Percentiles rank a stretch among this genome's conserved stretches.
These are phyloP conservation scores for Leucophenga montana DNA, from an alignment of 2,888 invertebrate species.

Conservation along the genomic window DNA sequence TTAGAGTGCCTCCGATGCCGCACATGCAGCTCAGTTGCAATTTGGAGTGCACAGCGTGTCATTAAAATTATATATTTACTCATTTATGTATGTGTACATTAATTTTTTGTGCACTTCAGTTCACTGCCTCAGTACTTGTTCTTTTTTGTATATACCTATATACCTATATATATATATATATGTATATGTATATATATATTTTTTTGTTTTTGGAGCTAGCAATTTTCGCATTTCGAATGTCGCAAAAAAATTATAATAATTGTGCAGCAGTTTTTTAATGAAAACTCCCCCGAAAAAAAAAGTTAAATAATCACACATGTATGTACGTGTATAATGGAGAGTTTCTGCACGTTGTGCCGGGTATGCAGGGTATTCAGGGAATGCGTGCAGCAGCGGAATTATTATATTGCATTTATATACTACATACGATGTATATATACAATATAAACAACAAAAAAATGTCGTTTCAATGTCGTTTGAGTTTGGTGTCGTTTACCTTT, in stretches of 20 bases:
- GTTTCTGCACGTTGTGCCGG: too few relatives aligned
- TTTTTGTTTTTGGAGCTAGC: constrained; percentile 2
- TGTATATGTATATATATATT: too few relatives aligned
- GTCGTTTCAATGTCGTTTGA: constrained; percentile 68
- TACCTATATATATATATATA: too few relatives aligned
- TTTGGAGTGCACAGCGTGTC: constrained; percentile 21
- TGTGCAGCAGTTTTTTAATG: background rate
- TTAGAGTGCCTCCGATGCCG: background rate
- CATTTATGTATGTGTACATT: constrained; percentile 9
- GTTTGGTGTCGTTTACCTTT: constrained; percentile 68
- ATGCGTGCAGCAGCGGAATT: constrained; percentile 11
- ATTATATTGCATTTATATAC: background rate
- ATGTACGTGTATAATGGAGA: background rate
- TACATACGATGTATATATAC: background rate
- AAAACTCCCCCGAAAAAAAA: background rate
- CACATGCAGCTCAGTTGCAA: background rate
- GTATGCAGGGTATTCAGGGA: too few relatives aligned
- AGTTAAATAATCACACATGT: constrained; percentile 25
- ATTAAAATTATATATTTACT: constrained; percentile 26
- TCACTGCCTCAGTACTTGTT: background rate
- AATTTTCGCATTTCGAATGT: constrained; percentile 15
- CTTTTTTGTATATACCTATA: too few relatives aligned
- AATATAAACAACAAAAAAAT: constrained; percentile 51
- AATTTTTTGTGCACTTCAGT: background rate
- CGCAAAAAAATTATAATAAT: constrained; percentile 23